A percentile compares a stretch with the other conserved stretches of the same genome.
phyloP scores from a whole-genome alignment of 2,113 vertebrate species.

The Epinephelus cyanopodus region DNA sequence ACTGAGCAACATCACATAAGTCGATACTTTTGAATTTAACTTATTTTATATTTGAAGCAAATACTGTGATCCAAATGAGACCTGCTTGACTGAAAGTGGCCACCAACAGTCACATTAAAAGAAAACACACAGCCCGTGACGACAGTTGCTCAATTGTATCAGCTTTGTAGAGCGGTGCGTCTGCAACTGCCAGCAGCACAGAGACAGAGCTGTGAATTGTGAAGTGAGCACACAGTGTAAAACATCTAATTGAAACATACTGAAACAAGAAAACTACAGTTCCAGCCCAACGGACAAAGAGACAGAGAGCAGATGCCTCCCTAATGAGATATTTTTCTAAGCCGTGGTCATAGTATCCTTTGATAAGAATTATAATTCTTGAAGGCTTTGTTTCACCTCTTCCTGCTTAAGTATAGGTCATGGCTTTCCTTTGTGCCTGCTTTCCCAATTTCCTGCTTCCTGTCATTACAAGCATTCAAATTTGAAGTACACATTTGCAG shows the following conservation, averaged over 20 bases:
- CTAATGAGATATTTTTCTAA: conserved; percentile 43
- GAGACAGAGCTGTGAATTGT: conserved; percentile 39
- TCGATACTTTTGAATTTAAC: not conserved
- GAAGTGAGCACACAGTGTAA: conserved; percentile 30
- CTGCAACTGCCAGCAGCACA: conserved; percentile 41
- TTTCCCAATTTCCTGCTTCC: not conserved
- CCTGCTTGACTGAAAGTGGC: conserved; percentile 2
- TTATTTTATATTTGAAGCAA: not conserved
- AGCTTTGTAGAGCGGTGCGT: conserved; percentile 34
- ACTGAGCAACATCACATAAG: not conserved
- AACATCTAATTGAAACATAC: conserved; percentile 30
- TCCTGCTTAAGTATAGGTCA: not conserved
- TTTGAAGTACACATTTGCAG: not conserved
- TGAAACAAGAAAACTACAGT: conserved; percentile 17
- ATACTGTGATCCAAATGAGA: not conserved
- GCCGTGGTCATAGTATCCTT: not conserved
- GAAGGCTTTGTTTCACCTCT: conserved; percentile 12
- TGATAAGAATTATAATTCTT: conserved; percentile 8
- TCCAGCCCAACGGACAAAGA: conserved; percentile 40
- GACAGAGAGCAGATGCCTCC: conserved; percentile 35
- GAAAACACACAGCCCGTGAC: not conserved
- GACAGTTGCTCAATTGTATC: conserved; percentile 53
- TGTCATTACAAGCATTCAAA: not conserved
- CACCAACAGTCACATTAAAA: conserved; percentile 31
- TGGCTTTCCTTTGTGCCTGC: not conserved